These are phyloP conservation scores for Enteromius thamalakanensis DNA, from an alignment of 2,797 vertebrate genomes.

Conservation along the genomic window DNA sequence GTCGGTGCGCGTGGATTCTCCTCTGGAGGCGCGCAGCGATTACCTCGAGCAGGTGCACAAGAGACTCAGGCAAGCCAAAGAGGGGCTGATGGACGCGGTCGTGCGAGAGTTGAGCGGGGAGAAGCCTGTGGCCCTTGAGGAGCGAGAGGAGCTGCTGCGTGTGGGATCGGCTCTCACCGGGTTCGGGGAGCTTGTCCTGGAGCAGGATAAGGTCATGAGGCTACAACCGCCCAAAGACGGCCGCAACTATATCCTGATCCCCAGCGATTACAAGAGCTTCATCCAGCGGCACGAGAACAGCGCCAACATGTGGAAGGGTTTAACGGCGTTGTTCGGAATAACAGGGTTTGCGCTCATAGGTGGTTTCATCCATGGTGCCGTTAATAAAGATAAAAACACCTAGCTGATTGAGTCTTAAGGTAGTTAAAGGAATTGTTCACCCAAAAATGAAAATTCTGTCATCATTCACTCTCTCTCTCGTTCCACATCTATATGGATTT, in stretches of 20 bases:
- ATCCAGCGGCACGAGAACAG: conserved; percentile 71
- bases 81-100: conserved; percentile 62
- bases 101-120: conserved; percentile 69
- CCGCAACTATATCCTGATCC: conserved; percentile 70
- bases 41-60: conserved; percentile 72
- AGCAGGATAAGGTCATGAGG: conserved; percentile 68
- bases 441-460: too few species aligned
- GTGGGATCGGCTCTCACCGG: conserved; percentile 73
- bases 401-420: background rate
- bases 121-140: conserved; percentile 65
- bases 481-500: too few species aligned
- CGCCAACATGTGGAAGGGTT: conserved; percentile 71
- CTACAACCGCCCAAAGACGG: conserved; percentile 73
- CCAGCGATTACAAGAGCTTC: conserved; percentile 71
- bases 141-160: conserved; percentile 74
- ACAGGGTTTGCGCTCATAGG: conserved; percentile 68
- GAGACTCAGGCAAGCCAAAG: conserved; percentile 58
- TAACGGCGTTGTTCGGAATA: conserved; percentile 66
- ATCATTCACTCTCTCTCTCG: too few species aligned
- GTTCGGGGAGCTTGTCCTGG: conserved; percentile 79
- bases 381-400: conserved; percentile 41
- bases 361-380: conserved; percentile 47
- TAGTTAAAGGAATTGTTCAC: background rate
- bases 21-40: conserved; percentile 68
- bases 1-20: conserved; percentile 70